Conservation (phyloP, 2,888 invertebrate species). For the Ectemnius cavifrons region DNA sequence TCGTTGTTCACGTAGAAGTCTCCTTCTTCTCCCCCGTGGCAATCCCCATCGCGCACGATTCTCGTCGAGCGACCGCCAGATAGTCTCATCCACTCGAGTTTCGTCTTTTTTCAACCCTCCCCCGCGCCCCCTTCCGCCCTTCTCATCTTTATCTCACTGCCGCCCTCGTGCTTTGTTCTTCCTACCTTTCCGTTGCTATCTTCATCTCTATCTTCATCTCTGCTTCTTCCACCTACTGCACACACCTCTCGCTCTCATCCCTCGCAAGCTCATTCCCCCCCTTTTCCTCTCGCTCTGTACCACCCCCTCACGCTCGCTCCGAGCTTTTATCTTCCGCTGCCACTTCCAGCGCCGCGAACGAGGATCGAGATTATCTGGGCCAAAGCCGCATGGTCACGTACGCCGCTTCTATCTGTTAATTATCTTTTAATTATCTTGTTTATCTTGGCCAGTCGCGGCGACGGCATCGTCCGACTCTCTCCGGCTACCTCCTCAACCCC, state of each 20-base stretch:
- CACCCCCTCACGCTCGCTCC: not conserved
- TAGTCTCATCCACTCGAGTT: slow-evolving; percentile 26
- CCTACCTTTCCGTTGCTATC: slow-evolving; percentile 29
- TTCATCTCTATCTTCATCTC: slow-evolving; percentile 33
- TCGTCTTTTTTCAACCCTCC: slow-evolving; percentile 6
- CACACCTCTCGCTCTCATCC: no score
- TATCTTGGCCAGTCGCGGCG: slow-evolving; percentile 65
- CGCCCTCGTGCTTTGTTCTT: slow-evolving; percentile 22
- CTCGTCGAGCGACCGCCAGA: slow-evolving; percentile 36
- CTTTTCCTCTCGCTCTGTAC: no score
- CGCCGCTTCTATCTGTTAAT: slow-evolving; percentile 68
- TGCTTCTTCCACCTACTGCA: slow-evolving; percentile 2
- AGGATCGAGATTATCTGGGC: slow-evolving; percentile 50
- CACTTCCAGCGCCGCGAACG: slow-evolving; percentile 33
- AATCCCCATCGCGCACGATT: not conserved
- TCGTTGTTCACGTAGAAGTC: not conserved
- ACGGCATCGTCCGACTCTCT: no score
- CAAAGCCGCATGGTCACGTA: slow-evolving; percentile 59
- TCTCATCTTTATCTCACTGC: not conserved
- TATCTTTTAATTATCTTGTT: slow-evolving; percentile 76
- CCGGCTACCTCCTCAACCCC: not conserved
- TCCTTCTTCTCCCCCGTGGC: not conserved
- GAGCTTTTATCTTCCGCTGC: slow-evolving; percentile 25
- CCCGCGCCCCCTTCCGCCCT: not conserved
- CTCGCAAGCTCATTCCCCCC: no score